A percentile compares a stretch with the other conserved stretches of the same genome.
Conservation (phyloP, 2,797 vertebrate genomes). For the Echeneis naucrates region DNA sequence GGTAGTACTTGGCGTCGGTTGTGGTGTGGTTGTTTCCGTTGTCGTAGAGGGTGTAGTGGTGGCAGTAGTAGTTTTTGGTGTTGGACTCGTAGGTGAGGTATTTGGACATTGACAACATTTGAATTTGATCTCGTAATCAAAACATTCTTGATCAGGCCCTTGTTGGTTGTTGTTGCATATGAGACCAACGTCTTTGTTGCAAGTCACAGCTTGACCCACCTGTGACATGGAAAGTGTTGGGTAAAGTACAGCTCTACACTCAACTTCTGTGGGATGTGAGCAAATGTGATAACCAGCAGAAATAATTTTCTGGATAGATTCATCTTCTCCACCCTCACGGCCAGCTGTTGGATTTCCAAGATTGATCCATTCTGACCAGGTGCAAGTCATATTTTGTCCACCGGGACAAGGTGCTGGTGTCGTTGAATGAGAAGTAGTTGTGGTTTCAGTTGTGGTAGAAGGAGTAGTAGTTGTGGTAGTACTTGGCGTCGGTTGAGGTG, state of each 20-base stretch:
- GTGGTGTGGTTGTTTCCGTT: neutral
- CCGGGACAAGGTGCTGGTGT: neutral
- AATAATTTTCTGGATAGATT: conserved; percentile 44
- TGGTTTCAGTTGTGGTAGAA: too few species aligned
- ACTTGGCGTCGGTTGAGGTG: neutral
- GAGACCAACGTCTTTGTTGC: conserved; percentile 44
- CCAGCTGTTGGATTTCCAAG: conserved; percentile 39
- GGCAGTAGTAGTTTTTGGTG: conserved; percentile 17
- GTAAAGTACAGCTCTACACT: conserved; percentile 39
- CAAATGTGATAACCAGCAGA: conserved; percentile 32
- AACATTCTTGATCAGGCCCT: conserved; percentile 39
- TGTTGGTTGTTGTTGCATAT: conserved; percentile 60
- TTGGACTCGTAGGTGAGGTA: neutral
- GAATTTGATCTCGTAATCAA: conserved; percentile 64
- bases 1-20: neutral
- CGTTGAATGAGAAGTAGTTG: too few species aligned
- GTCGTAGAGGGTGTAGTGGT: neutral
- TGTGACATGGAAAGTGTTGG: conserved; percentile 16
- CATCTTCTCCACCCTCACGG: conserved; percentile 49
- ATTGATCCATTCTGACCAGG: conserved; percentile 43
- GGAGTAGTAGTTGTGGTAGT: neutral
- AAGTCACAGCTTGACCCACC: conserved; percentile 41
- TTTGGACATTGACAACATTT: conserved; percentile 38
- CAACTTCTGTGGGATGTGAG: neutral
- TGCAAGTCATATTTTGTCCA: neutral